phyloP scores from a whole-genome alignment of 1,140 invertebrate species.

The Papilio dardanus region DNA sequence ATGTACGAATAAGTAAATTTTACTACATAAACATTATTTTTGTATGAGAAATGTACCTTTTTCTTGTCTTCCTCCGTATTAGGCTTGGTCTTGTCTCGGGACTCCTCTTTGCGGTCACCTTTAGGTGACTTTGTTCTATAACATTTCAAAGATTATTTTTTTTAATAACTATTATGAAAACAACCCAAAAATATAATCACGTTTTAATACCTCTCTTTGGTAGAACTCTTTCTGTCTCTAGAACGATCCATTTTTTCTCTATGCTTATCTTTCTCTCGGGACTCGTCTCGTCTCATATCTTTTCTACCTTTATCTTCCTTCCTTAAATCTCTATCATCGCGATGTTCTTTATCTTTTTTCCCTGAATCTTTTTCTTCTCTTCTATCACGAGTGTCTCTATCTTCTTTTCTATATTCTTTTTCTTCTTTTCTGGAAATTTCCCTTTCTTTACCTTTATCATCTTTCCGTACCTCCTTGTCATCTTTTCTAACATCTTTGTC shows the following conservation, averaged over 20 bases:
- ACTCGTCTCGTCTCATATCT: constrained; percentile 23
- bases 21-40: too few species aligned
- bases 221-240: constrained; percentile 48
- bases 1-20: too few species aligned
- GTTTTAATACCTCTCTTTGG: constrained; percentile 41
- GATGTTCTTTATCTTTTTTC: constrained; percentile 7
- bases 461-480: constrained; percentile 13
- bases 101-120: constrained; percentile 31
- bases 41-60: constrained; percentile 40
- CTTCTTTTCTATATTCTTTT: constrained; percentile 32
- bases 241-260: constrained; percentile 43
- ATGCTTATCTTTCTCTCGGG: constrained; percentile 33
- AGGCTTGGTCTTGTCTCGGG: constrained; percentile 37
- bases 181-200: not conserved
- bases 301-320: constrained; percentile 33
- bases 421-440: constrained; percentile 14
- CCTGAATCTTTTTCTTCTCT: not conserved
- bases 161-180: not conserved
- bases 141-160: not conserved
- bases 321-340: constrained; percentile 13
- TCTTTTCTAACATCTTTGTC: constrained; percentile 35
- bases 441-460: constrained; percentile 23
- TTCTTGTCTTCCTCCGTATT: constrained; percentile 46
- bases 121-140: constrained; percentile 35
- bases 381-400: constrained; percentile 3